Base-by-base conservation (phyloP, 1,140 invertebrate genomes). In the Chymomyza costata region DNA sequence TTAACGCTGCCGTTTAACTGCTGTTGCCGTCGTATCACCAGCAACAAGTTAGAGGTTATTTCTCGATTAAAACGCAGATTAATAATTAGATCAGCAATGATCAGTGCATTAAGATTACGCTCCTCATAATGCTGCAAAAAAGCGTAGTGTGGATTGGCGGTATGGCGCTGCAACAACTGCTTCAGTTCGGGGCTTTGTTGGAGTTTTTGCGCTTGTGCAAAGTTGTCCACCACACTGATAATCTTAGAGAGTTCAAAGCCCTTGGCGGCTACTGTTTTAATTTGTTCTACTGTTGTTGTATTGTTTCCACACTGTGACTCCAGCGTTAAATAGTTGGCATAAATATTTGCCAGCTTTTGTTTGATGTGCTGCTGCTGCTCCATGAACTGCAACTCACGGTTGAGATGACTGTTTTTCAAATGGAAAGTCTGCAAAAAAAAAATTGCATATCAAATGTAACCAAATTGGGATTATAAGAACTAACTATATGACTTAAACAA, bases 341-440 rank as follows among this genome's bases (percentile, higher is more conserved):
- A 83, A 3, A 82, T 83, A 10, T 17, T 49, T 14, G 64, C 30
- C 18, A 84, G 39, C 37, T 85, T 85, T 15, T 70, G 70, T 47
- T 85, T 86, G 6, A 87, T 73, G 2, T 85, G 61, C 25, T 85
- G 70, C 19, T 87, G 65, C 52, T 86, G 84, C 63, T 87, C 86
- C 39, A 86, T 83, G 43, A 85, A 87, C 13, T 80, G 48, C 2
- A 88, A 65, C 55, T 88, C 85, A 7, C 80, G 57, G n/a, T 83
- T 84, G 0, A 87, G 19, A 44, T 73, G 49, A 8, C 78, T 84
- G 6, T 87, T 63, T 53, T 87, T 56, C 31, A 88, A 50, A 40
- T 86, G 73, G 47, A 87, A 88, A 13, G 87, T 87, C 87, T 88
- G 62, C 17, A 48, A 44, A 45, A 11, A 0, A 8, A 16, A 14